Base-by-base conservation (phyloP, 2,797 vertebrate species). In the Spondyliosoma cantharus region DNA sequence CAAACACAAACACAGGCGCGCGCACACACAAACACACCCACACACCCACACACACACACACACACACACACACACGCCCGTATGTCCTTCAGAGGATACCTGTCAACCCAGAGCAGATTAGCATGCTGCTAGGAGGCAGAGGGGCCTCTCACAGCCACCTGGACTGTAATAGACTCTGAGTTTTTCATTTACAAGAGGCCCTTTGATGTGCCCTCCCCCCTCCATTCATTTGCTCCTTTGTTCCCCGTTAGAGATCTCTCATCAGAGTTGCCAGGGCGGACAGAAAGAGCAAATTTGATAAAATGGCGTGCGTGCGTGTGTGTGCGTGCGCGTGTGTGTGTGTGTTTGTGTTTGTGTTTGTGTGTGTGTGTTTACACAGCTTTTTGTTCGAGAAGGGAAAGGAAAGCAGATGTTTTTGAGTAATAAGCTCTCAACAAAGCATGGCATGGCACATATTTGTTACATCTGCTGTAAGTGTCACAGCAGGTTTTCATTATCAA, bases 51-150 rank as follows among this genome's bases (percentile, higher is more conserved):
- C 3, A 60, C 74, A 54, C 20, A 32, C 52, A 46, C 48, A 37
- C 50, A 42, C 54, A 24, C 52, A 64, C 25, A 63, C 32, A 20
- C 43, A 67, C 60, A 59, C 46, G 17, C 49, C 53, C 32, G 67
- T 54, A 71, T 74, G 78, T 91, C 81, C 86, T 91, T 91, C 74
- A 85, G 84, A 90, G 89, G 82, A 82, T 87, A 91, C 87, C 86
- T 90, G 87, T 90, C 87, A 90, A 24, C 81, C 22, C 68, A 66
- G 58, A 80, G 72, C 84, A 82, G 82, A 91, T 92, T 91, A 89
- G 78, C 80, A 86, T 91, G 76, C 85, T 80, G 77, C 79, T 78
- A 19, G 68, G 81, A 89, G 77, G 77, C 85, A 69, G 80, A 81
- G 64, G 42, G 67, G 52, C 14, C 82, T 74, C 74, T 83, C 74